These are phyloP conservation scores for Podilymbus podiceps DNA, from an alignment of 2,113 vertebrate species.

Conservation along the genomic window DNA sequence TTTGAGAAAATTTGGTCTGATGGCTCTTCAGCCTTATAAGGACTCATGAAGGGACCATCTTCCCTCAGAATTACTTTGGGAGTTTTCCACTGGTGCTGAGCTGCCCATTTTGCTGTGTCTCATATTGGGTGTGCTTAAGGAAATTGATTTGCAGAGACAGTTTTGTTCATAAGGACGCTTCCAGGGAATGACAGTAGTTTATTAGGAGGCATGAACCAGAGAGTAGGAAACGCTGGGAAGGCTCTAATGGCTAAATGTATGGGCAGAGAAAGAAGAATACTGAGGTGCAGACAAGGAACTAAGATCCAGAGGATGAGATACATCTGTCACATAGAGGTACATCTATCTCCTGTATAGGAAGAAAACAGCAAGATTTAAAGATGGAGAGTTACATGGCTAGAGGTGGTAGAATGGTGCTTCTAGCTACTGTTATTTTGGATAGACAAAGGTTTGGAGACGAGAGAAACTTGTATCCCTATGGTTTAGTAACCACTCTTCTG, in stretches of 20 bases:
- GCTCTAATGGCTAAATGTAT: background rate
- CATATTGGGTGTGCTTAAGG: background rate
- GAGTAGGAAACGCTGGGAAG: background rate
- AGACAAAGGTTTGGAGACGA: background rate
- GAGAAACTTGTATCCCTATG: fast-evolving
- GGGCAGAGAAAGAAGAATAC: background rate
- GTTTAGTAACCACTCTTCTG: background rate
- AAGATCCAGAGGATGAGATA: background rate
- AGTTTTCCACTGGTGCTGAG: background rate
- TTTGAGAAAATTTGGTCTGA: background rate
- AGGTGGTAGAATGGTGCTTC: background rate
- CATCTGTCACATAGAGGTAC: background rate
- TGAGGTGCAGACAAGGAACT: background rate
- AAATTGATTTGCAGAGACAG: background rate
- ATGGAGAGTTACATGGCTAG: background rate
- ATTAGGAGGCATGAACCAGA: background rate
- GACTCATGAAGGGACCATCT: background rate
- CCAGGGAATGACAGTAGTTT: background rate
- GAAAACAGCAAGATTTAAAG: background rate
- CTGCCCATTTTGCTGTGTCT: background rate
- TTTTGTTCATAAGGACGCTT: background rate
- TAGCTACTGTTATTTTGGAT: background rate
- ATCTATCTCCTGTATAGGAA: background rate
- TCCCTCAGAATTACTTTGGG: background rate
- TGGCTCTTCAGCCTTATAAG: background rate